A percentile compares a stretch with the other conserved stretches of the same genome.
These are phyloP conservation scores for Phyllotreta cruciferae DNA, from an alignment of 2,888 invertebrate species.

Conservation along the genomic window DNA sequence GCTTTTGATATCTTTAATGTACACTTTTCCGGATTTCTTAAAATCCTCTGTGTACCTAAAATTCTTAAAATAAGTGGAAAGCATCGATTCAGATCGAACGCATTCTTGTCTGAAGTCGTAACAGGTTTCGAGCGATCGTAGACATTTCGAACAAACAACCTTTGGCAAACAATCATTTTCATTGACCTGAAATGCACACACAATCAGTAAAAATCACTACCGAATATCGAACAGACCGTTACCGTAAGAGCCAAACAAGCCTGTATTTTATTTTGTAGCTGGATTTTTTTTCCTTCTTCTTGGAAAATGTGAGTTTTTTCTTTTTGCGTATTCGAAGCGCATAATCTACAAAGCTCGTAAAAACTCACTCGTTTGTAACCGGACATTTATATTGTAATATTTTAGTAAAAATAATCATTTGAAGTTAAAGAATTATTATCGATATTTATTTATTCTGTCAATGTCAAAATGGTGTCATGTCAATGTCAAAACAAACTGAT, in stretches of 20 bases:
- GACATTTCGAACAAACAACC: slow-evolving; percentile 70
- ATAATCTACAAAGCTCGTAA: slow-evolving; percentile 74
- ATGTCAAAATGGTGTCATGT: slow-evolving; percentile 1
- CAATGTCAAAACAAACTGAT: too few relatives aligned
- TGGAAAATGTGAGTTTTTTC: slow-evolving; percentile 73
- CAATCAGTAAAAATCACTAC: slow-evolving; percentile 9
- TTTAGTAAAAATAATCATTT: slow-evolving; percentile 30
- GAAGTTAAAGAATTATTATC: slow-evolving; percentile 26
- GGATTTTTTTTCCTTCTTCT: slow-evolving; percentile 69
- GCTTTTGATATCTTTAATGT: slow-evolving; percentile 63
- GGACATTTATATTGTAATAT: slow-evolving; percentile 61
- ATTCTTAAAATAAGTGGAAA: slow-evolving; percentile 71
- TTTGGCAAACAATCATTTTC: slow-evolving; percentile 75
- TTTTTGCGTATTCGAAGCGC: slow-evolving; percentile 72
- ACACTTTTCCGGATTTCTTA: slow-evolving; percentile 69
- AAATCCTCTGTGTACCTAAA: slow-evolving; percentile 68
- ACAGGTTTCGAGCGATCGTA: slow-evolving; percentile 68
- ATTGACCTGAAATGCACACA: slow-evolving; percentile 62
- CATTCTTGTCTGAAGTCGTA: slow-evolving; percentile 70
- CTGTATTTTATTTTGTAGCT: slow-evolving; percentile 70
- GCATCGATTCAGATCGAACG: slow-evolving; percentile 70
- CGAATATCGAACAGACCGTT: slow-evolving; percentile 43
- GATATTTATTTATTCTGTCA: slow-evolving; percentile 35
- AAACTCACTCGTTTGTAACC: slow-evolving; percentile 75
- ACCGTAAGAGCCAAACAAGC: slow-evolving; percentile 71